A percentile compares a stretch with the other conserved stretches of the same genome.
Conservation (phyloP, 1,140 invertebrate genomes). For the Himalopsyche phryganea region DNA sequence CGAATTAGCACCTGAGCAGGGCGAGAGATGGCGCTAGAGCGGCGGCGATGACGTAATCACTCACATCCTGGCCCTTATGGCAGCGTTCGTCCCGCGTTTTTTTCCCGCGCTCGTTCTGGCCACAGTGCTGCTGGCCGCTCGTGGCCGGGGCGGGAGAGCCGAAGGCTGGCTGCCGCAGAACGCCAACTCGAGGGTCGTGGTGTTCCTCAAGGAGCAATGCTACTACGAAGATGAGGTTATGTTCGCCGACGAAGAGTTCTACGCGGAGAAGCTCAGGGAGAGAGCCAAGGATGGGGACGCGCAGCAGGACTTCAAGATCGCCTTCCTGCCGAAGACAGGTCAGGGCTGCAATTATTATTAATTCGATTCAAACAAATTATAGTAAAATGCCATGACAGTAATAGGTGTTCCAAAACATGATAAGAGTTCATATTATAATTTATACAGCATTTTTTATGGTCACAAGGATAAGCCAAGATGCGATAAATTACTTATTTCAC, state of each 20-base stretch:
- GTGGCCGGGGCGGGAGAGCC: neutral
- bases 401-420: too few relatives aligned
- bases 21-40: too few relatives aligned
- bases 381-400: too few relatives aligned
- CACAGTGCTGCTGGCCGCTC: constrained; percentile 8
- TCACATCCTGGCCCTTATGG: too few relatives aligned
- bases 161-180: constrained; percentile 6
- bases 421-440: too few relatives aligned
- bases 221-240: neutral
- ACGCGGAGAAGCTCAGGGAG: neutral
- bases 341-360: constrained; percentile 1
- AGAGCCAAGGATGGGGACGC: constrained; percentile 2
- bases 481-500: too few relatives aligned
- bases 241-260: neutral
- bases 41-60: too few relatives aligned
- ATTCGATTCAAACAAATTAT: too few relatives aligned
- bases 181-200: constrained; percentile 10
- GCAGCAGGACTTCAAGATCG: constrained; percentile 6
- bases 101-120: constrained; percentile 13
- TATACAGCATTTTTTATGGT: too few relatives aligned
- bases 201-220: constrained; percentile 19
- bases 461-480: too few relatives aligned
- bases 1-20: too few relatives aligned
- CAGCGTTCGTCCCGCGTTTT: constrained; percentile 3
- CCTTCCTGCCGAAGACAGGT: constrained; percentile 19